phyloP scores from a whole-genome alignment of 2,888 invertebrate genomes.

The Conus canariensis region DNA sequence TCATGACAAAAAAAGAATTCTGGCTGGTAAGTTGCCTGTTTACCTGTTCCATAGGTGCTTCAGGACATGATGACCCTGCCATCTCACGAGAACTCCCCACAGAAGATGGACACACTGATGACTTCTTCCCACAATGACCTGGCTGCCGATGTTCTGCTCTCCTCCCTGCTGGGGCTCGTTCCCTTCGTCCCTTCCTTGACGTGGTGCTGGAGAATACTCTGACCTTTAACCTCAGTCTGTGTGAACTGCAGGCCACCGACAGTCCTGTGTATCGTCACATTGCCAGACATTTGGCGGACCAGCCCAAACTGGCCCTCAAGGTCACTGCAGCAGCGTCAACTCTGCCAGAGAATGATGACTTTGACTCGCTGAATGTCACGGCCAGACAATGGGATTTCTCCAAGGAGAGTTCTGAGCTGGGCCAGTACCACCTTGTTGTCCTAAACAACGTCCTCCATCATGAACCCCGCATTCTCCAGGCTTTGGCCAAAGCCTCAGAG shows the following conservation, averaged over 20 bases:
- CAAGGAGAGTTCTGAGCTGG: conserved; percentile 78
- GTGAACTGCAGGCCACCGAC: conserved; percentile 82
- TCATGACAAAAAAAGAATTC: too few relatives aligned
- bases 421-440: conserved; percentile 71
- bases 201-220: conserved; percentile 88
- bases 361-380: conserved; percentile 83
- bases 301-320: conserved; percentile 85
- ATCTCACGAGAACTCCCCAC: background rate
- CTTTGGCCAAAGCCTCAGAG: conserved; percentile 71
- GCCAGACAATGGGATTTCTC: conserved; percentile 84
- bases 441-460: conserved; percentile 67
- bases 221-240: conserved; percentile 86
- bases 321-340: conserved; percentile 81
- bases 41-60: background rate
- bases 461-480: conserved; percentile 57
- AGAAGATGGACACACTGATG: background rate
- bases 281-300: conserved; percentile 81
- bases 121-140: conserved; percentile 47
- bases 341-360: conserved; percentile 44
- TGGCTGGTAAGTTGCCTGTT: background rate
- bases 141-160: conserved; percentile 56
- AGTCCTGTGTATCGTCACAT: conserved; percentile 58
- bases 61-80: background rate
- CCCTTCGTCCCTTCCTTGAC: conserved; percentile 82
- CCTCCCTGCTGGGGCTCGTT: conserved; percentile 48